Percentiles rank a stretch among this genome's conserved stretches.
Evolutionary conservation across 2,113 vertebrate genomes (phyloP).

Genomic region (Elaphurus davidianus): DNA sequence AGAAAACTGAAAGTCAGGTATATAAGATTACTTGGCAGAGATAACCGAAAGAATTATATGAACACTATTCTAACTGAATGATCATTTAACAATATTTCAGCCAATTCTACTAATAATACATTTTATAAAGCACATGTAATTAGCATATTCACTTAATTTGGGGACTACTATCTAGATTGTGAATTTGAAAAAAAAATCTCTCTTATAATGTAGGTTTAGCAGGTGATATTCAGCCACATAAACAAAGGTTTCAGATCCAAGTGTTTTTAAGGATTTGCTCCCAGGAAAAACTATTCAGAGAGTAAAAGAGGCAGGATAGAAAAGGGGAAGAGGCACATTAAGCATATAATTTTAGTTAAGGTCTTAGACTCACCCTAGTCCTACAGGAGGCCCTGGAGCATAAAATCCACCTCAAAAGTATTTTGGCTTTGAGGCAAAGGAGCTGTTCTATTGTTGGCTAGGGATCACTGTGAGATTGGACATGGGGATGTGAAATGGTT

Average conservation of each 20-base stretch:
- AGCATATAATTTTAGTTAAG: neutral
- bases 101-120: neutral
- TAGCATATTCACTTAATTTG: neutral
- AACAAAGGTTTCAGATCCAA: neutral
- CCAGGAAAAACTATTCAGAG: neutral
- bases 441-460: neutral
- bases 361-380: neutral
- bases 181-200: neutral
- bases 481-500: neutral
- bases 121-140: slow-evolving; percentile 11
- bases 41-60: neutral
- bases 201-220: neutral
- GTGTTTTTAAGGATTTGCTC: slow-evolving; percentile 10
- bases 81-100: neutral
- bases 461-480: neutral
- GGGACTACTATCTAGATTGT: neutral
- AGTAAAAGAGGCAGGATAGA: neutral
- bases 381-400: neutral
- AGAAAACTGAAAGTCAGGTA: slow-evolving; percentile 5
- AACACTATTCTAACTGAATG: neutral
- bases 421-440: neutral
- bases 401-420: neutral
- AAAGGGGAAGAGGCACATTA: neutral
- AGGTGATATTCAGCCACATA: neutral
- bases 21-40: neutral